Base-by-base conservation (phyloP, 2,113 vertebrate species). In the Chionomys nivalis region DNA sequence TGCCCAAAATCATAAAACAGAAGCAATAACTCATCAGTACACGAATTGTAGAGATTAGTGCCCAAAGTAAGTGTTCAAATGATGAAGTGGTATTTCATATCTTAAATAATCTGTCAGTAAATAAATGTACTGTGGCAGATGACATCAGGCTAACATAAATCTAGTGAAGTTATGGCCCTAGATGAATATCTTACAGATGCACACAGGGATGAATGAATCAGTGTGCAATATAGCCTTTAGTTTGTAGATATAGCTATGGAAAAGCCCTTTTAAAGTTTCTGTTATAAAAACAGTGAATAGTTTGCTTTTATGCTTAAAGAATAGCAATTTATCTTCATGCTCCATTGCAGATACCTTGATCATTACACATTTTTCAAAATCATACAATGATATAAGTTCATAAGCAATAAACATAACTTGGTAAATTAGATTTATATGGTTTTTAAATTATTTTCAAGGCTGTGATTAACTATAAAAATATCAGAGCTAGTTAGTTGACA, bases 381-480 rank as follows among this genome's bases (percentile, higher is more conserved):
- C 10, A 11, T 3, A 19, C 21, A 66, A n/a, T 49, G 39, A 16
- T 33, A 63, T 13, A 2, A 13, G 7, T 19, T 9, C 10, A 75
- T 0, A 16, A 33, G 47, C 16, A 16, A 6, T 11, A 77, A 87
- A 90, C 23, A 72, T 63, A 94, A 39, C 4, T 89, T 78, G 23
- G 31, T 16, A 81, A 24, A 66, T 9, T 55, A 83, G 7, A 73
- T 16, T 39, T 93, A 92, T 93, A 86, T 66, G 4, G n/a, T 49
- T 90, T 92, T 95, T 89, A 17, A 90, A 87, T 93, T 78, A 83
- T 90, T 94, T 78, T 31, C 1, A 58, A 76, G 12, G n/a, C 21
- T 81, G 0, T 8, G n/a, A 11, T 78, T 77, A 63, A 39, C 33
- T 33, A 42, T 65, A n/a, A 89, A 87, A 81, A 49, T 39, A 52